These are phyloP conservation scores for Ivindomyrus marchei DNA, from an alignment of 2,113 vertebrate species.

Conservation along the genomic window DNA sequence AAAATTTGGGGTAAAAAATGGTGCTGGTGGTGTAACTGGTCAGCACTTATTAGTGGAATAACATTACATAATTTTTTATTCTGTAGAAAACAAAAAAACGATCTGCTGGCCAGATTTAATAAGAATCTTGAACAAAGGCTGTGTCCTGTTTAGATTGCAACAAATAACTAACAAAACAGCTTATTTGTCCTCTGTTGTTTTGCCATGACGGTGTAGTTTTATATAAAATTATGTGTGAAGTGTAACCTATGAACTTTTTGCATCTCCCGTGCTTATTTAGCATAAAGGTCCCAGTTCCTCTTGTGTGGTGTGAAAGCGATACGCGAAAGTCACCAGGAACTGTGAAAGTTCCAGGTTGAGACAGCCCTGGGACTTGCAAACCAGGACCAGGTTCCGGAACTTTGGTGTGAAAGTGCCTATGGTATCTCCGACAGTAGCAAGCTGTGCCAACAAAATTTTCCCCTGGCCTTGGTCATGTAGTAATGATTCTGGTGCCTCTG, in stretches of 20 bases:
- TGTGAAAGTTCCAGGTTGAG: neutral
- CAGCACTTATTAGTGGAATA: neutral
- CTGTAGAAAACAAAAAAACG: neutral
- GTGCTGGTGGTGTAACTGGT: neutral
- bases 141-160: neutral
- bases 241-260: neutral
- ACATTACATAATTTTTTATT: neutral
- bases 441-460: neutral
- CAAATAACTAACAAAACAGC: neutral
- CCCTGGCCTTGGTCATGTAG: neutral
- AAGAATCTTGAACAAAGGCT: neutral
- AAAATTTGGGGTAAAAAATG: neutral
- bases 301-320: neutral
- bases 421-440: neutral
- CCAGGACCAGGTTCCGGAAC: neutral
- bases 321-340: neutral
- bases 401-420: neutral
- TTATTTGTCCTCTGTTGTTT: neutral
- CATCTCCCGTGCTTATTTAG: too few species aligned
- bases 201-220: neutral
- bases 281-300: neutral
- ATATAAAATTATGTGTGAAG: neutral
- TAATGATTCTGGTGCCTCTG: conserved; percentile 23
- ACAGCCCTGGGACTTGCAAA: neutral
- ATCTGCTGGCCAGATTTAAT: neutral